These are phyloP conservation scores for Numenius arquata DNA, from an alignment of 2,113 vertebrate species.

Conservation along the genomic window DNA sequence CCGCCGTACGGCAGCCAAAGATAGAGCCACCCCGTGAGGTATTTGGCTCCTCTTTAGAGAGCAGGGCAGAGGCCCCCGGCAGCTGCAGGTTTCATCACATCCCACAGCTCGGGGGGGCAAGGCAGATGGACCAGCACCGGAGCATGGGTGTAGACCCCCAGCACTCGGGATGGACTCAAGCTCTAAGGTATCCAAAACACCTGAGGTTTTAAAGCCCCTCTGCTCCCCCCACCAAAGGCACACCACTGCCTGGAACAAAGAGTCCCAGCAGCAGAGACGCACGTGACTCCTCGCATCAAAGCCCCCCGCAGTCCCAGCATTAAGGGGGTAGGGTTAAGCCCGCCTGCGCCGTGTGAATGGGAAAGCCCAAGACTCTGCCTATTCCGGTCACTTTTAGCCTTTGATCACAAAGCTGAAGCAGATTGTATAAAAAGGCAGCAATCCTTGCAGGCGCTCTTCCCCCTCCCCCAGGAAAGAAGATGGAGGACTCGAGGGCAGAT, in stretches of 20 bases:
- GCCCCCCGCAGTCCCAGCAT: rapidly evolving
- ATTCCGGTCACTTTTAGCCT: background rate
- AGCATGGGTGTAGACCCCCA: rapidly evolving
- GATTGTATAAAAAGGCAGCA: background rate
- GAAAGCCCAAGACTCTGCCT: background rate
- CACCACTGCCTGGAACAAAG: background rate
- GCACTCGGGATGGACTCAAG: background rate
- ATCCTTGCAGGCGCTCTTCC: background rate
- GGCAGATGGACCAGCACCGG: background rate
- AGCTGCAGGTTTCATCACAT: background rate
- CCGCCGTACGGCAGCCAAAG: background rate
- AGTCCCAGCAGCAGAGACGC: rapidly evolving
- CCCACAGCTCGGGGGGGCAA: rapidly evolving
- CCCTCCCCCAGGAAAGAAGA: background rate
- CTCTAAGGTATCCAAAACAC: background rate
- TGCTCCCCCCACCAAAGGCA: background rate
- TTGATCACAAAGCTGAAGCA: conserved; percentile 30
- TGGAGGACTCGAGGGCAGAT: background rate
- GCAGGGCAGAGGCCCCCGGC: background rate
- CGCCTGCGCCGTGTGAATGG: background rate
- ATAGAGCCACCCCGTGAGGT: background rate
- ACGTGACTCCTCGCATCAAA: background rate
- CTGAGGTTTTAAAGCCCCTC: background rate
- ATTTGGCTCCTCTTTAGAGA: background rate
- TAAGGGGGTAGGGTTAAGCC: background rate